Evolutionary conservation across 2,888 invertebrate species (phyloP).

Genomic region (Ypsolopha sequella): DNA sequence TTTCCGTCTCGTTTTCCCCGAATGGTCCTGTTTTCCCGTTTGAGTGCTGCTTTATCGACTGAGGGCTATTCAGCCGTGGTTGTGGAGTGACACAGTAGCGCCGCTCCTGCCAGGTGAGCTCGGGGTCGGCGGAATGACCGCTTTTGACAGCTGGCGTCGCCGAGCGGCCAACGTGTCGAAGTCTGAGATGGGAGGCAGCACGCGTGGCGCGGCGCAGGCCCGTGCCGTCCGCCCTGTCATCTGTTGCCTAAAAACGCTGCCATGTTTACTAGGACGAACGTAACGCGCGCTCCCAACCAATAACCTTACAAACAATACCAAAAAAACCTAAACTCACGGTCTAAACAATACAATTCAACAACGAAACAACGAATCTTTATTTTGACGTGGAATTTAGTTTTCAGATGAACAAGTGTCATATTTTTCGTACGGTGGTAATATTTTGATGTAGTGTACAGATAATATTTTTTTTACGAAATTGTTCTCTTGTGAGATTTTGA

Average conservation of each 20-base stretch:
- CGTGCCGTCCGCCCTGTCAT: conserved; percentile 60
- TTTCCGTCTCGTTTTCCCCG: conserved; percentile 38
- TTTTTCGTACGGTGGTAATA: conserved; percentile 9
- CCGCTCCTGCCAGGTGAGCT: conserved; percentile 15
- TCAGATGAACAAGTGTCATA: conserved; percentile 11
- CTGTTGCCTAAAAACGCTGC: conserved; percentile 60
- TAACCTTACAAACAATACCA: conserved; percentile 51
- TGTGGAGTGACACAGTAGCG: conserved; percentile 40
- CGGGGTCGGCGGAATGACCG: background rate
- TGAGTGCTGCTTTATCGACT: conserved; percentile 51
- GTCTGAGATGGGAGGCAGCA: background rate
- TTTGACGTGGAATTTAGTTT: background rate
- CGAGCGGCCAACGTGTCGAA: background rate
- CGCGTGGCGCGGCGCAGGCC: conserved; percentile 49
- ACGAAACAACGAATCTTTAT: conserved; percentile 46
- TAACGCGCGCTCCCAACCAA: conserved; percentile 57
- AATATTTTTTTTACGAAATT: background rate
- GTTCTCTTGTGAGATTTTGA: background rate
- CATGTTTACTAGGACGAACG: conserved; percentile 59
- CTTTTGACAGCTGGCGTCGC: background rate
- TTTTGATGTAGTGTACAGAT: background rate
- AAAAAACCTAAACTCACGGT: conserved; percentile 31
- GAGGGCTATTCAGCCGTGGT: conserved; percentile 26
- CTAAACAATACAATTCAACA: conserved; percentile 21
- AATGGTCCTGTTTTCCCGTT: conserved; percentile 4